Conservation (phyloP, 2,113 vertebrate genomes). For the Bufo gargarizans region DNA sequence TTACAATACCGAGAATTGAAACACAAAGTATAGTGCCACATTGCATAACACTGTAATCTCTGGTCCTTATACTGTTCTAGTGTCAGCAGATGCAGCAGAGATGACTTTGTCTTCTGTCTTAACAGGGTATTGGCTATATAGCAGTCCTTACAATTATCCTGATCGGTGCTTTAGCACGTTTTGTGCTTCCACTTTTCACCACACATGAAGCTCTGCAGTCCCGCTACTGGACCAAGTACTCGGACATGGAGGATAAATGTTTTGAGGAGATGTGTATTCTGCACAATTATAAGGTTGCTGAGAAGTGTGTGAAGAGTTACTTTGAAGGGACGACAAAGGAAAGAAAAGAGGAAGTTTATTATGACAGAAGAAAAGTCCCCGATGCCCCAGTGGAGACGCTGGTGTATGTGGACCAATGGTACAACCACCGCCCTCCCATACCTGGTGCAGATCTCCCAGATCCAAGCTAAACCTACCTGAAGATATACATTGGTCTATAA, state of each 20-base stretch:
- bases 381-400: not conserved
- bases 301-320: slow-evolving; percentile 2
- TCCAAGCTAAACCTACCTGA: not conserved
- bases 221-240: slow-evolving; percentile 25
- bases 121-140: slow-evolving; percentile 26
- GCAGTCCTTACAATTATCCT: slow-evolving; percentile 14
- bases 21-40: too few species aligned
- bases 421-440: slow-evolving; percentile 20
- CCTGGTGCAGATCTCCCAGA: not conserved
- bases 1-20: too few species aligned
- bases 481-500: not conserved
- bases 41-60: too few species aligned
- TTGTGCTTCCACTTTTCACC: not conserved
- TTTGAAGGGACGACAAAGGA: slow-evolving; percentile 4
- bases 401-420: slow-evolving; percentile 36
- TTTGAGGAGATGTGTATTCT: slow-evolving; percentile 20
- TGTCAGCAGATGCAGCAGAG: not conserved
- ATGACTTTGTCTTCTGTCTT: not conserved
- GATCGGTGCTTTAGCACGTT: not conserved
- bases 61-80: not conserved
- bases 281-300: slow-evolving; percentile 24
- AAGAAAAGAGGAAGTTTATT: not conserved
- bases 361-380: not conserved
- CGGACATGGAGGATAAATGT: slow-evolving; percentile 39
- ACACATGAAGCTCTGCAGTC: not conserved